phyloP scores from a whole-genome alignment of 2,888 invertebrate genomes.

The Exephanes ischioxanthus region DNA sequence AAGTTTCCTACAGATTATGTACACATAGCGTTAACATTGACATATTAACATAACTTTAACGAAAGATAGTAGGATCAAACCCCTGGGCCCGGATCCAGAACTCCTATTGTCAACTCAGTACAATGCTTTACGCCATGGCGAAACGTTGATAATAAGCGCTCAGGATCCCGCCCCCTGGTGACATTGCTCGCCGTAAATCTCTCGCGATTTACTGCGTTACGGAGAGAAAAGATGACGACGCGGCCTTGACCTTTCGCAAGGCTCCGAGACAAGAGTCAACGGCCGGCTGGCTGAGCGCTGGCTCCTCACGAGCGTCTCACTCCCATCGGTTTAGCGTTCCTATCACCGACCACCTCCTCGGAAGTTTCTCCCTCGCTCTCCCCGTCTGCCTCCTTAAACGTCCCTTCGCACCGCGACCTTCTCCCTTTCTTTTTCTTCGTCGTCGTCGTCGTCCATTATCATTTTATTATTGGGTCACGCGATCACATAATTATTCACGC shows the following conservation, averaged over 20 bases:
- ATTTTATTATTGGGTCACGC: conserved; percentile 63
- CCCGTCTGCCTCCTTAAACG: neutral
- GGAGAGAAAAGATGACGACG: conserved; percentile 7
- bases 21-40: no score
- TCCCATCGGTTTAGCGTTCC: conserved; percentile 39
- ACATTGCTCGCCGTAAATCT: conserved; percentile 34
- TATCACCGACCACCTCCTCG: conserved; percentile 31
- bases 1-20: no score
- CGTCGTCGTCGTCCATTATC: conserved; percentile 27
- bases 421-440: neutral
- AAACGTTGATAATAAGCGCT: no score
- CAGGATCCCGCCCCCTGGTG: conserved; percentile 9
- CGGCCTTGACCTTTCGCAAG: conserved; percentile 75
- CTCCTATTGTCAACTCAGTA: no score
- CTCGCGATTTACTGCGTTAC: neutral
- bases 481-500: conserved; percentile 41
- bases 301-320: conserved; percentile 15
- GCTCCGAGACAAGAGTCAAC: conserved; percentile 71
- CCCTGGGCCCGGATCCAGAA: no score
- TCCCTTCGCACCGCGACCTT: neutral
- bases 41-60: no score
- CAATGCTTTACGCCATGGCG: no score
- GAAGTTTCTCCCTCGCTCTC: neutral
- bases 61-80: neutral
- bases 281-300: conserved; percentile 65